Conservation (phyloP, 2,113 vertebrate species). For the Calonectris borealis region DNA sequence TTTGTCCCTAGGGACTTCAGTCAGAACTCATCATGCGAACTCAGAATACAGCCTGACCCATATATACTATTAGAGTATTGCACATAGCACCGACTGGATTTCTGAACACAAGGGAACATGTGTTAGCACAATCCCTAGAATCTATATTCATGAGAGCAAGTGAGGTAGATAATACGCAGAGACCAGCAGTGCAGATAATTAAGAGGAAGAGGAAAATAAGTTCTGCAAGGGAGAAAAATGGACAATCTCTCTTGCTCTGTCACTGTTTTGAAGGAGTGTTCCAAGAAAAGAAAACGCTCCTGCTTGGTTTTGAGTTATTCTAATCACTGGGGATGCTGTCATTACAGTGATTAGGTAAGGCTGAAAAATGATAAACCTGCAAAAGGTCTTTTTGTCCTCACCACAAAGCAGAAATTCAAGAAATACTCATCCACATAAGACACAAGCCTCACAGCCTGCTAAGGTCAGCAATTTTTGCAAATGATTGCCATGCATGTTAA, state of each 20-base stretch:
- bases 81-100: not conserved
- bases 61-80: not conserved
- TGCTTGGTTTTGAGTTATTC: not conserved
- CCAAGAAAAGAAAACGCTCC: not conserved
- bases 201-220: not conserved
- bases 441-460: not conserved
- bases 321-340: not conserved
- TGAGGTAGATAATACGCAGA: not conserved
- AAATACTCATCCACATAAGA: not conserved
- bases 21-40: not conserved
- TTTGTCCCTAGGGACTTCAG: not conserved
- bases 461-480: not conserved
- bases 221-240: not conserved
- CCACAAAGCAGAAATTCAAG: not conserved
- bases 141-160: not conserved
- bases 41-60: not conserved
- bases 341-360: not conserved
- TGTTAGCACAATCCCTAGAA: not conserved
- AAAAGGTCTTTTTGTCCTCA: not conserved
- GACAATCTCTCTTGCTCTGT: not conserved
- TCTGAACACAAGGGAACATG: not conserved
- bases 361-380: not conserved
- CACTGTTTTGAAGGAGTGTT: not conserved
- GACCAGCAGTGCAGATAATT: slow-evolving; percentile 6
- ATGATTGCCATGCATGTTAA: not conserved